Percentiles rank a stretch among this genome's conserved stretches.
Conservation (phyloP, 1,140 invertebrate genomes). For the Parapsyche elsis region DNA sequence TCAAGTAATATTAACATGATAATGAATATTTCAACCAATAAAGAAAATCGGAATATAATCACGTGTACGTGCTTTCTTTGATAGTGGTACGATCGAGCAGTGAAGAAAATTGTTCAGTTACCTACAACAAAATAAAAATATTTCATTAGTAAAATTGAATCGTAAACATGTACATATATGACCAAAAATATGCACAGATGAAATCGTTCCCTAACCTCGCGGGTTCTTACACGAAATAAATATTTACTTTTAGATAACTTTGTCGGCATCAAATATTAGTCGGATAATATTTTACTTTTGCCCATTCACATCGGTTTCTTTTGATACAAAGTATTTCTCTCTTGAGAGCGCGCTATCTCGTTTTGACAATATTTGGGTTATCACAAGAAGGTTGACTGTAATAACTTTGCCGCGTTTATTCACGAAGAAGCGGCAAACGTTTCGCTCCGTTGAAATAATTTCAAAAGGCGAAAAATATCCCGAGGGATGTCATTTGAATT, state of each 20-base stretch:
- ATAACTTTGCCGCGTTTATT: not conserved
- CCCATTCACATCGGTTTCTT: not conserved
- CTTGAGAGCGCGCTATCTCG: not conserved
- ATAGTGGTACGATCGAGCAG: no score
- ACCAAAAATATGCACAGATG: no score
- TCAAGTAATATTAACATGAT: not conserved
- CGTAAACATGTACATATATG: no score
- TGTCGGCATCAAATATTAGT: not conserved
- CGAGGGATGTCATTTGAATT: no score
- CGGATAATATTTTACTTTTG: slow-evolving; percentile 7
- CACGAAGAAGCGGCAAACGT: not conserved
- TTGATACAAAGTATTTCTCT: not conserved
- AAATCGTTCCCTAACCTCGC: no score
- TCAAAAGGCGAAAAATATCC: not conserved
- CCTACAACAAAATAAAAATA: no score
- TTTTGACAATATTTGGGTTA: slow-evolving; percentile 22
- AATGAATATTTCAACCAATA: no score
- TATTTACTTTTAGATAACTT: slow-evolving; percentile 12
- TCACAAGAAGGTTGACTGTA: not conserved
- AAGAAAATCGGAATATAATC: no score
- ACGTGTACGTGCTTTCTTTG: no score
- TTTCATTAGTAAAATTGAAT: no score
- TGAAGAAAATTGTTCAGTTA: no score
- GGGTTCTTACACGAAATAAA: no score
- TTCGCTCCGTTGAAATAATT: not conserved